Conservation (phyloP, 2,113 vertebrate species). For the Prochilodus magdalenae region DNA sequence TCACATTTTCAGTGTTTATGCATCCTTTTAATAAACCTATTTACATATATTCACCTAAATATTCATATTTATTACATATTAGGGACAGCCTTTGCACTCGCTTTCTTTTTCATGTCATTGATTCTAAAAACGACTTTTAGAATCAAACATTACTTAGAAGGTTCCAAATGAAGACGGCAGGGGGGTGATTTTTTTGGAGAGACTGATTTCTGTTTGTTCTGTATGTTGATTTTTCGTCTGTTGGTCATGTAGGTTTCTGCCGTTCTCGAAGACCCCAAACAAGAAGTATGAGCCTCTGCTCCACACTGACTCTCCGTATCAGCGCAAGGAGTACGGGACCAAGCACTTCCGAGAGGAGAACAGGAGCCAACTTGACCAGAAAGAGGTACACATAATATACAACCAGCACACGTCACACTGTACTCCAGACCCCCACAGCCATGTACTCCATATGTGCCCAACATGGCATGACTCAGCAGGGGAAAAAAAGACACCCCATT, state of each 20-base stretch:
- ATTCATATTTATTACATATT: too few relatives aligned
- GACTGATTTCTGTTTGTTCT: neutral
- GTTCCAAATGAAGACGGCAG: too few relatives aligned
- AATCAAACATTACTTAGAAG: too few relatives aligned
- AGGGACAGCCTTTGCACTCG: too few relatives aligned
- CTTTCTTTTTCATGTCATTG: too few relatives aligned
- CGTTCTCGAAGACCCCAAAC: conserved; percentile 75
- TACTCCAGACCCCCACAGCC: neutral
- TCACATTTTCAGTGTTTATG: too few relatives aligned
- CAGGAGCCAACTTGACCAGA: conserved; percentile 70
- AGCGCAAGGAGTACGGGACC: conserved; percentile 60
- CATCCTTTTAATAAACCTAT: too few relatives aligned
- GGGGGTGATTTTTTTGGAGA: too few relatives aligned
- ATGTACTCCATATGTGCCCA: neutral
- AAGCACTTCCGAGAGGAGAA: conserved; percentile 79
- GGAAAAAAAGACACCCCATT: conserved; percentile 67
- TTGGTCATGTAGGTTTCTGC: conserved; percentile 77
- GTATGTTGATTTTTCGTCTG: neutral
- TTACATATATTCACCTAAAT: too few relatives aligned
- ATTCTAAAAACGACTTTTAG: too few relatives aligned
- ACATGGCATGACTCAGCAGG: conserved; percentile 5
- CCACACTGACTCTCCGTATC: conserved; percentile 71
- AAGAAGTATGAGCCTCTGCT: conserved; percentile 72
- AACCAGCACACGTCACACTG: conserved; percentile 3
- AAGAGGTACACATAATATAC: conserved; percentile 72